Evolutionary conservation across 2,797 vertebrate species (phyloP), one percentile per base, ranked within the genome.

Genomic region (Enteromius paludinosus): DNA sequence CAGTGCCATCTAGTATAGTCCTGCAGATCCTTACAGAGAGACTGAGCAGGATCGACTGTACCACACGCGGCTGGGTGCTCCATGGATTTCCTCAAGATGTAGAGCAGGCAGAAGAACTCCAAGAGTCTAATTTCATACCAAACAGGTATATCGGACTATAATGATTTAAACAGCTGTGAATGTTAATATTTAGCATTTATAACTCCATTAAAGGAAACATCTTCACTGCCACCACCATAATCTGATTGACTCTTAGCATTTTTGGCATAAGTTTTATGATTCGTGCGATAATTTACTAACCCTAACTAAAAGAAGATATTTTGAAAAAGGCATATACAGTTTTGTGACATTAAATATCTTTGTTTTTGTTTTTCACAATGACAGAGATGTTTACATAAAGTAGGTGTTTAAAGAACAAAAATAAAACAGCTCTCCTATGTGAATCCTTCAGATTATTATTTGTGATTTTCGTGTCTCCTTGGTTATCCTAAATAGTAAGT

Each of bases 31-130:
- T 98, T 84, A 66, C 87, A 0, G 82, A 92, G 0, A 95, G 94
- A 28, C 93, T 99, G 70, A 89, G 86, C 47, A 78, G 74, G 0
- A 78, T 91, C 0, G 97, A 99, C 92, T 96, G 96, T 83, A 38
- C 91, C 84, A 87, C 82, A 74, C 87, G 79, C 0, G 98, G 97
- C 0, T 98, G 97, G 97, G 94, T 98, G 82, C 92, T 99, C 1
- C 93, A 94, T 0, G 96, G 94, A 52, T 96, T 97, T 91, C 98
- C 97, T 0, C 83, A 79, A 2, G 91, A 97, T 72, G 6, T 88
- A 49, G 90, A 95, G 69, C 97, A 98, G 89, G 96, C 93, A 0
- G 54, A 74, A 30, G 69, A 89, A 79, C 94, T 99, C 87, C 85
- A 90, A 4, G 87, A 84, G 33, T 64, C 88, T 1, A 93, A 89